Base-by-base conservation (phyloP, 2,888 invertebrate species). In the Autographa gamma region DNA sequence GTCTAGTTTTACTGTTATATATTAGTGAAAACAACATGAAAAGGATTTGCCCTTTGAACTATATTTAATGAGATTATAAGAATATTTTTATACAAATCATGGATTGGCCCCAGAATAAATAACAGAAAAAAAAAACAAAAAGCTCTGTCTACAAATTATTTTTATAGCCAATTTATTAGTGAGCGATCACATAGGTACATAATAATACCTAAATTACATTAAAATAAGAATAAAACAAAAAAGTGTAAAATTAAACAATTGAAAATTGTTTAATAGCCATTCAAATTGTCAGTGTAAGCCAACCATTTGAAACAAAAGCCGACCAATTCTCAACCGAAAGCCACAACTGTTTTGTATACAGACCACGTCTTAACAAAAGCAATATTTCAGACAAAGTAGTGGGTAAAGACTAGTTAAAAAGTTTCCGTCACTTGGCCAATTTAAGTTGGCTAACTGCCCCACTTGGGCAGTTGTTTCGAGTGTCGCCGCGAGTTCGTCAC, bases 381-480 rank as follows among this genome's bases (percentile, higher is more conserved):
- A 65, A 83, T 83, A 83, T 83, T 73, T 81, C 67, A 72, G 63
- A 58, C 73, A 71, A 80, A 75, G 72, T 74, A 31, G 60, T 63
- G 65, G 66, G 66, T 64, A 71, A 77, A 77, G 43, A 69, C 79
- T 76, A 69, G 79, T 82, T 82, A 83, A 79, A 82, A 82, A 82
- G 73, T 83, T 77, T 66, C 63, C 52, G 61, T 65, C 67, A 73
- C 77, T 81, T 69, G 79, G 75, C 78, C 86, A 83, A 86, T 86
- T 85, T 82, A 86, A 85, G 76, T 86, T 86, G 64, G 74, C 75
- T 85, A 86, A 87, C 84, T 86, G 82, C 73, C 76, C 74, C 73
- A 84, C 81, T 85, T 61, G 18, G 16, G 31, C 61, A 32, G 38
- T 69, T 79, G 80, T 80, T 78, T 73, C 66, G 63, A 78, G 80